Evolutionary conservation across 2,113 vertebrate genomes (phyloP).

Genomic region (Cnemophilus loriae): DNA sequence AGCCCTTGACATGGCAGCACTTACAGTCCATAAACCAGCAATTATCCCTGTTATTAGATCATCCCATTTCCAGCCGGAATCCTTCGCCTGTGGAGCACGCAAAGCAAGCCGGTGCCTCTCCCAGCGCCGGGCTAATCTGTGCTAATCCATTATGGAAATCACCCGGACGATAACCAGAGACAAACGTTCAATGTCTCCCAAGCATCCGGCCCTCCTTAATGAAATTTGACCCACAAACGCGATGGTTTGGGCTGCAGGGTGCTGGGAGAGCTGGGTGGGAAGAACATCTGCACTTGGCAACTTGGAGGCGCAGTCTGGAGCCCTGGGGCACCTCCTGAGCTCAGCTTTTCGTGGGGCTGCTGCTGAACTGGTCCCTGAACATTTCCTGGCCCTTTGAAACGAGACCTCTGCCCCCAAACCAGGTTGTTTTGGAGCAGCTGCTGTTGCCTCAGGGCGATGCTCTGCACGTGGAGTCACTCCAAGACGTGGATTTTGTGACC

Average conservation of each 20-base stretch:
- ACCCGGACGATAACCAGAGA: slow-evolving; percentile 36
- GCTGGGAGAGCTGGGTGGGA: not conserved
- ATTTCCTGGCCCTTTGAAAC: not conserved
- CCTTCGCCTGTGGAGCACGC: slow-evolving; percentile 30
- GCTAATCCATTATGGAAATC: slow-evolving; percentile 57
- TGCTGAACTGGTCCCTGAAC: not conserved
- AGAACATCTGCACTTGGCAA: not conserved
- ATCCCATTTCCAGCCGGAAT: slow-evolving; percentile 52
- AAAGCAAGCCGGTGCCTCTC: slow-evolving; percentile 16
- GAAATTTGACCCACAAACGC: not conserved
- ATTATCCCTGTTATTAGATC: slow-evolving; percentile 61
- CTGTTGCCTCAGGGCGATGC: not conserved
- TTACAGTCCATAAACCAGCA: slow-evolving; percentile 53
- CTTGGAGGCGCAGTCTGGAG: not conserved
- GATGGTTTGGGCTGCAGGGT: not conserved
- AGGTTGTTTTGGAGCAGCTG: not conserved
- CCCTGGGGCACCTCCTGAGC: not conserved
- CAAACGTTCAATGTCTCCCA: not conserved
- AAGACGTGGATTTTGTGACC: not conserved
- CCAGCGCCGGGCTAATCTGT: slow-evolving; percentile 13
- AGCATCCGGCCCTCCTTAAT: not conserved
- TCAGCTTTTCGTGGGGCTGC: not conserved
- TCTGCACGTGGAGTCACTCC: not conserved
- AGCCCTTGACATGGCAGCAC: slow-evolving; percentile 30
- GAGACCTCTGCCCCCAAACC: not conserved